A percentile compares a stretch with the other conserved stretches of the same genome.
phyloP scores from a whole-genome alignment of 2,888 invertebrate species.

The Drosophila merina region DNA sequence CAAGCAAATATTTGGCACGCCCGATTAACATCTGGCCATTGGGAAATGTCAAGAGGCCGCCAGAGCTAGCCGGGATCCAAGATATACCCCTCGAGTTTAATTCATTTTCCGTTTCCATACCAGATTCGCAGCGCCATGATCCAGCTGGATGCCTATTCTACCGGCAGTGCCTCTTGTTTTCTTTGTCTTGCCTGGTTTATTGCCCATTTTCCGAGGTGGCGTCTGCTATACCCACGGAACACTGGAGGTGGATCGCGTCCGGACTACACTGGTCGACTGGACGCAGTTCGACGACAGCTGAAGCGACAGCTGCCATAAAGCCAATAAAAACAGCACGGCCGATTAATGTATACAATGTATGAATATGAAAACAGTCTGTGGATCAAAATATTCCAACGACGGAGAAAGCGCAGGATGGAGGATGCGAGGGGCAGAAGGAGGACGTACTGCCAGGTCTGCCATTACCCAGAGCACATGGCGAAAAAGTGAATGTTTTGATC shows the following conservation, averaged over 20 bases:
- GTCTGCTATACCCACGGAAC: slow-evolving; percentile 16
- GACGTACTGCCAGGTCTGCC: not conserved
- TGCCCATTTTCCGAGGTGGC: slow-evolving; percentile 55
- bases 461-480: slow-evolving; percentile 8
- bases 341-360: slow-evolving; percentile 30
- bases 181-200: slow-evolving; percentile 57
- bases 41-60: slow-evolving; percentile 44
- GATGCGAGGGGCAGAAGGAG: not conserved
- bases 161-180: slow-evolving; percentile 12
- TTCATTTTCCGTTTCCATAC: slow-evolving; percentile 52
- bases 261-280: slow-evolving; percentile 62
- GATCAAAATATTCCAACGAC: slow-evolving; percentile 14
- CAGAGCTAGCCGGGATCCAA: slow-evolving; percentile 9
- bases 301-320: slow-evolving; percentile 31
- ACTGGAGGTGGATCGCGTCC: slow-evolving; percentile 48
- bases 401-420: not conserved
- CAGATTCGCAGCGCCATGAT: slow-evolving; percentile 33
- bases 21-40: slow-evolving; percentile 54
- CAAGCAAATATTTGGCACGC: slow-evolving; percentile 32
- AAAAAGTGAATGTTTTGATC: slow-evolving; percentile 54
- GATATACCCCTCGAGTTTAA: slow-evolving; percentile 14
- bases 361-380: not conserved
- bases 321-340: slow-evolving; percentile 38
- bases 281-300: slow-evolving; percentile 23
- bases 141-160: slow-evolving; percentile 18